Evolutionary conservation across 2,888 invertebrate genomes (phyloP), one percentile per base, ranked within the genome.

Genomic region (Ceraclea dissimilis): DNA sequence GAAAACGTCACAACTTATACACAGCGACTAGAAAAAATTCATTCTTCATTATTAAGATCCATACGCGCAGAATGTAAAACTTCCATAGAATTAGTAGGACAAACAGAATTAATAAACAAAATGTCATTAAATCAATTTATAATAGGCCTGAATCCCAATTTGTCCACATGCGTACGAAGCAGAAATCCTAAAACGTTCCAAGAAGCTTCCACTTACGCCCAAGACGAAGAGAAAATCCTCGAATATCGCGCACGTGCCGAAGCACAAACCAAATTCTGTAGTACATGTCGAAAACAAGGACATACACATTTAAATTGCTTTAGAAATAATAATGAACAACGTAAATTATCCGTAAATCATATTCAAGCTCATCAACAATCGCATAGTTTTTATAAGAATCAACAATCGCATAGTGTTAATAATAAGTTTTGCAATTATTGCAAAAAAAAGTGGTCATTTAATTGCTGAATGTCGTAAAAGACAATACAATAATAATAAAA

Each of bases 151-250:
- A 50, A 50, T 8, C 26, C 50, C 2, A 31, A 13, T 31, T 4
- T 26, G 2, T 26, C 17, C 18, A 13, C 17, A 2, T 16, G 22
- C 10, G 26, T 51, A 2, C 16, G 51, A 10, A 39, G 51, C 20
- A 18, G 33, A 48, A 49, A 54, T 19, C 54, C 54, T 2, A 54
- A 49, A 34, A 31, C 18, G 2, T 48, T 54, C 16, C 21, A 47
- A 49, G 54, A 54, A 54, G 54, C 54, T 6, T 17, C 54, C 2
- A 16, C 31, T 10, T 13, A 26, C 17, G 54, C 54, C 11, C 10
- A 33, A 31, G 33, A 54, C 20, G 54, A 54, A 54, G 54, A 54
- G 49, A 54, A 54, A 19, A 16, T 54, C 13, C 18, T 20, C 13
- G 18, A 26, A 33, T 48, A 33, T 19, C 31, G 19, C 17, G 2